A percentile compares a stretch with the other conserved stretches of the same genome.
Conservation (phyloP, 1,140 invertebrate species). For the Bombus cullumanus region DNA sequence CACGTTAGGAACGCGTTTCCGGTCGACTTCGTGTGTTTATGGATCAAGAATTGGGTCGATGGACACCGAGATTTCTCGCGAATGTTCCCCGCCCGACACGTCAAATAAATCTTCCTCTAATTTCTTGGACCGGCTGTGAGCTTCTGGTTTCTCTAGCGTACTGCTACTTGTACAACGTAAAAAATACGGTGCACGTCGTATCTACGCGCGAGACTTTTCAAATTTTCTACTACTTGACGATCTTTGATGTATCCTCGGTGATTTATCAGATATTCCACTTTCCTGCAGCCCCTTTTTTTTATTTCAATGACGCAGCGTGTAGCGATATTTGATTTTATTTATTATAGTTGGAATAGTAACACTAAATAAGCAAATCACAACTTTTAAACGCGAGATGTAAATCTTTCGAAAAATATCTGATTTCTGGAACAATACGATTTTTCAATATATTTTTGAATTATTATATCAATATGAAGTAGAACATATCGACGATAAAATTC, state of each 20-base stretch:
- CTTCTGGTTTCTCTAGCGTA: not conserved
- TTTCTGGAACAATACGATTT: not conserved
- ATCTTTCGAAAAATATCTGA: not conserved
- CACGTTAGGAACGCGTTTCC: not conserved
- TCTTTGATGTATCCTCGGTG: too few species aligned
- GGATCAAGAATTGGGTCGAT: not conserved
- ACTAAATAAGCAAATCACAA: too few species aligned
- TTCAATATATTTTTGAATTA: not conserved
- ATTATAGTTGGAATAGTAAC: too few species aligned
- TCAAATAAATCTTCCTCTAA: slow-evolving; percentile 18
- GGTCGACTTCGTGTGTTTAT: not conserved
- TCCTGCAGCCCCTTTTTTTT: not conserved
- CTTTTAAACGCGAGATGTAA: too few species aligned
- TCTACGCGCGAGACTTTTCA: not conserved
- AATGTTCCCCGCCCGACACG: not conserved
- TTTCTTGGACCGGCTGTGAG: not conserved
- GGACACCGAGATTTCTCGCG: not conserved
- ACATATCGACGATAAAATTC: not conserved
- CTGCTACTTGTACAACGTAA: not conserved
- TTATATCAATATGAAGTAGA: not conserved
- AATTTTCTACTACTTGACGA: not conserved
- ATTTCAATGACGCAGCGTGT: too few species aligned
- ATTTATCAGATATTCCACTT: slow-evolving; percentile 7
- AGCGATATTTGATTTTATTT: not conserved
- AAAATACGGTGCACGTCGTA: not conserved